Evolutionary conservation across 2,888 invertebrate genomes (phyloP), one percentile per base, ranked within the genome.

Genomic region (Strigamia transsilvanica): DNA sequence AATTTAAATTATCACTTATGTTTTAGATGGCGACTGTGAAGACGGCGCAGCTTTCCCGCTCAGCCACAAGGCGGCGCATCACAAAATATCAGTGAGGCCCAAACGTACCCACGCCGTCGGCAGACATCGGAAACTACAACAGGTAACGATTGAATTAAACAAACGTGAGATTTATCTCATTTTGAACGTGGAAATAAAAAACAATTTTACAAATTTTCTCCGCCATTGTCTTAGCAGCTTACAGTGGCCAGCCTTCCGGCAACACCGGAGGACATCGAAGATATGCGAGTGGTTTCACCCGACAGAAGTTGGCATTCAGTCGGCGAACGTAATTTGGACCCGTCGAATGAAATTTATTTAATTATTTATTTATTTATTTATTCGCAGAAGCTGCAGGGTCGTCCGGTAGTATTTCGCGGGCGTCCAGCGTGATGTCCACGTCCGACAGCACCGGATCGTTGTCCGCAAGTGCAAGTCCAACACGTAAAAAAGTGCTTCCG

Each of bases 51-150:
- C 91, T 86, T 90, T 91, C 86, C 92, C 93, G 83, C 90, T 94
- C 85, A 93, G 93, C 86, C 94, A 94, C 88, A 92, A 93, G 83
- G 94, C 94, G 79, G 94, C 94, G 82, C 91, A 91, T 85, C 94
- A 94, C 89, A 93, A 93, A 89, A 94, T 94, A 90, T 92, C 94
- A 80, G 92, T 94, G 83, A 90, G 93, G 79, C 94, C 94, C 32
- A 91, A 92, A 84, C 91, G 93, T 85, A 94, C 93, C 83, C 93
- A 93, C 87, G 93, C 93, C 84, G 92, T 93, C 34, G 93, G 93
- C 6, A 88, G 93, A 80, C 90, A 92, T 86, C 91, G 92, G 87
- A 81, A 83, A 38, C 80, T 84, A 41, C 85, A 85, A 61, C 86
- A 86, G 84, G 86, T 86, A 81, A 66, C 3, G 27, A 79, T 79